phyloP scores from a whole-genome alignment of 2,113 vertebrate species.

The Columbina picui region DNA sequence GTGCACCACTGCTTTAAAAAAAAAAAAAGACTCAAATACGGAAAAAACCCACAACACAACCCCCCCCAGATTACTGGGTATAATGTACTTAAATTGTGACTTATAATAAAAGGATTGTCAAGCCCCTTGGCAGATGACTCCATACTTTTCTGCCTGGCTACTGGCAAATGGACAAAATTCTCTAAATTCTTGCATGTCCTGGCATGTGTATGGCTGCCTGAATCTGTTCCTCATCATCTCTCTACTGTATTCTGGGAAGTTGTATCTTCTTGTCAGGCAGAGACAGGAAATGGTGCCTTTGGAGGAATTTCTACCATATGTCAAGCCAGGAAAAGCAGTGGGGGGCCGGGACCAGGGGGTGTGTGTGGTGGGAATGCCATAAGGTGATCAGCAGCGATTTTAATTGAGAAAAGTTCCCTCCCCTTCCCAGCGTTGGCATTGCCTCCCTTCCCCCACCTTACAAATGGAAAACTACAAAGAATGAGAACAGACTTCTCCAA shows the following conservation, averaged over 20 bases:
- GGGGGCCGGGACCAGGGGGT: not conserved
- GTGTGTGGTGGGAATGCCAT: rapidly evolving
- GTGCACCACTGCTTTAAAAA: not conserved
- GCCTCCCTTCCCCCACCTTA: slow-evolving; percentile 15
- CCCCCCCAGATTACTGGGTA: not conserved
- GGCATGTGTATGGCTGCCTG: slow-evolving; percentile 32
- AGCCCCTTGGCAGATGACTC: not conserved
- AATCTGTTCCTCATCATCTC: slow-evolving; percentile 55
- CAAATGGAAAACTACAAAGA: slow-evolving; percentile 39
- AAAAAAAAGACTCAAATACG: not conserved
- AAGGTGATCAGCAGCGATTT: not conserved
- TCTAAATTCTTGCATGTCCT: slow-evolving; percentile 56
- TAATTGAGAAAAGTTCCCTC: not conserved
- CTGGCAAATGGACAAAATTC: slow-evolving; percentile 65
- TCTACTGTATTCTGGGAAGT: slow-evolving; percentile 60
- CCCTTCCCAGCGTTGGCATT: not conserved
- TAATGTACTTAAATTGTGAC: not conserved
- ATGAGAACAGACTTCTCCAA: not conserved
- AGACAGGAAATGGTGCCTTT: slow-evolving; percentile 48
- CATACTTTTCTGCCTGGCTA: slow-evolving; percentile 2
- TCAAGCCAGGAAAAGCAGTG: slow-evolving; percentile 8
- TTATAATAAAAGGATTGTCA: slow-evolving; percentile 39
- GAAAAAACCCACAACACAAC: not conserved
- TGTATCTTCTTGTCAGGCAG: slow-evolving; percentile 51
- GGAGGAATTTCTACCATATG: slow-evolving; percentile 64